Evolutionary conservation across 1,140 invertebrate genomes (phyloP).

Genomic region (Neoseiulus cucumeris): DNA sequence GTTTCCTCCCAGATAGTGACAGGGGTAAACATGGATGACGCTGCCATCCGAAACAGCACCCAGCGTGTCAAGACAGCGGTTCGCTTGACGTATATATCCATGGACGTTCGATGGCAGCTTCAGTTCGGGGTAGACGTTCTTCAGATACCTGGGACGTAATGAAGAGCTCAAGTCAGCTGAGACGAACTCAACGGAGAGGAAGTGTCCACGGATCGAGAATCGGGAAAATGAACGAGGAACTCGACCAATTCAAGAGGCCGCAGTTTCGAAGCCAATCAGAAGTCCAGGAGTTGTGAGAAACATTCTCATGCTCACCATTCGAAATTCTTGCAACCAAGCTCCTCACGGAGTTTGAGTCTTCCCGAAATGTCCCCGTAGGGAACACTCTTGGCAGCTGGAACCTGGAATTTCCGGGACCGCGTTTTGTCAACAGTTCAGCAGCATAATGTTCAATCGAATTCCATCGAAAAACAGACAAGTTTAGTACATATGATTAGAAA

Average conservation of each 20-base stretch:
- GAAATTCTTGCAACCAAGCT: constrained; percentile 61
- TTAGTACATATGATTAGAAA: too few species aligned
- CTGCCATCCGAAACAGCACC: constrained; percentile 60
- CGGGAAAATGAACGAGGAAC: too few species aligned
- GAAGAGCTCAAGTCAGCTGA: too few species aligned
- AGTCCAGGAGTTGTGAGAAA: too few species aligned
- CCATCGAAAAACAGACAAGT: too few species aligned
- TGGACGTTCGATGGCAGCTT: constrained; percentile 21
- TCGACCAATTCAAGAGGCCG: too few species aligned
- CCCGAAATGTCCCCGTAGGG: constrained; percentile 28
- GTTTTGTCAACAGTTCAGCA: too few species aligned
- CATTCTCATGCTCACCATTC: background rate
- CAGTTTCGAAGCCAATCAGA: too few species aligned
- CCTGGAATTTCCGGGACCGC: too few species aligned
- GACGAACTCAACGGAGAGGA: too few species aligned
- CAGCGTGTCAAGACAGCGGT: constrained; percentile 74
- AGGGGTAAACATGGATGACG: constrained; percentile 70
- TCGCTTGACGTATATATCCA: constrained; percentile 45
- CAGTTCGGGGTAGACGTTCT: constrained; percentile 86
- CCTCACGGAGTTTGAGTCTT: constrained; percentile 53
- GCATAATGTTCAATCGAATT: too few species aligned
- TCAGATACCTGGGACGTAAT: constrained; percentile 80
- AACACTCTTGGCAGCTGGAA: background rate
- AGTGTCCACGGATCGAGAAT: too few species aligned
- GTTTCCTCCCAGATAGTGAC: constrained; percentile 85